Evolutionary conservation across 2,888 invertebrate genomes (phyloP), one percentile per base, ranked within the genome.

Genomic region (Incurvaria masculella): DNA sequence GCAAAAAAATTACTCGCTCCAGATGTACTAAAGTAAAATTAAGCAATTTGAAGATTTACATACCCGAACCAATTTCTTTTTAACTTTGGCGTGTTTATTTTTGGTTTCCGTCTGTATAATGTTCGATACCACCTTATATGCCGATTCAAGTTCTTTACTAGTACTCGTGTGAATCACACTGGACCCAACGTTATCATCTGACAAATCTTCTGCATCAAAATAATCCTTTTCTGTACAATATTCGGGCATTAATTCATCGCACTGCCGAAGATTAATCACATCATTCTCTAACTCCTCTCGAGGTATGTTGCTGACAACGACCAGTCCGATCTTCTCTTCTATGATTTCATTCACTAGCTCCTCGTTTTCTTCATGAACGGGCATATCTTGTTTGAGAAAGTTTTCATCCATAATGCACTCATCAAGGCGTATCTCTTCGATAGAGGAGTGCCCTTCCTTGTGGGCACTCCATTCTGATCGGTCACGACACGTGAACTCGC

Each of bases 271-370:
- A 20, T 8, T 43, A 14, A 14, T 10, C 16, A 10, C 48, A 49
- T 43, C 59, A 73, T 74, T 68, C 72, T 75, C 51, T 62, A 64
- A 53, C 58, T 64, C 45, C 54, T 63, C 46, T 57, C 61, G 40
- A 63, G 59, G 26, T 57, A 60, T 38, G 56, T 60, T 2, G 58
- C 59, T 49, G 53, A 56, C 17, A 47, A 62, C 63, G 0, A 63
- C 51, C 18, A 61, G 56, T 11, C 58, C 44, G n/a, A 65, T 59
- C 51, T 75, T 75, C 42, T 69, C 57, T 42, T 68, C 62, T 60
- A 72, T 67, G 1, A 73, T 68, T 52, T 69, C 58, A 19, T 61
- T 59, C 2, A 63, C 40, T n/a, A 42, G 39, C 39, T 39, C 21
- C 19, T 38, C 19, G n/a, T 16, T 45, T 6, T 42, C 58, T 18